These are phyloP conservation scores for Rissa tridactyla DNA, from an alignment of 2,113 vertebrate species.

Conservation along the genomic window DNA sequence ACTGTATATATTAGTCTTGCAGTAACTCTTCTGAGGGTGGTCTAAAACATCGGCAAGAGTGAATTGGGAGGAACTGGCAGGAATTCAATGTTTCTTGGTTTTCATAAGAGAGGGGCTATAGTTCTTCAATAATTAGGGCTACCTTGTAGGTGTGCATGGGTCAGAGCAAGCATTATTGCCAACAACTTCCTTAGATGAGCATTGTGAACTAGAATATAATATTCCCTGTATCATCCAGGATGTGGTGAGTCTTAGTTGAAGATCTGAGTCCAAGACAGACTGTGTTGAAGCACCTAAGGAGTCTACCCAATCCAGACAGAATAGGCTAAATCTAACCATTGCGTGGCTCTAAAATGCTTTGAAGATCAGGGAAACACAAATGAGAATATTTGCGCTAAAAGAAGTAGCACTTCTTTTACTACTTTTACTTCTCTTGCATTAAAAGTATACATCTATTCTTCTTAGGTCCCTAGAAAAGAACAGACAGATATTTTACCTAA, in stretches of 20 bases:
- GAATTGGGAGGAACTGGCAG: not conserved
- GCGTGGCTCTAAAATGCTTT: not conserved
- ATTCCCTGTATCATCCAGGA: not conserved
- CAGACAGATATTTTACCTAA: not conserved
- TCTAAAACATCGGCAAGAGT: not conserved
- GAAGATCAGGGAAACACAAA: not conserved
- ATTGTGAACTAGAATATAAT: not conserved
- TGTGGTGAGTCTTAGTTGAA: not conserved
- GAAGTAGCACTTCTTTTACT: not conserved
- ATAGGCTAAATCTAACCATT: not conserved
- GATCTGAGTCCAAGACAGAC: not conserved
- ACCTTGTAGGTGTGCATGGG: not conserved
- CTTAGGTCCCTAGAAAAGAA: not conserved
- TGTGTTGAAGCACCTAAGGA: not conserved
- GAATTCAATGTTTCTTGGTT: not conserved
- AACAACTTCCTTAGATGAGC: not conserved
- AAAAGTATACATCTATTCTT: not conserved
- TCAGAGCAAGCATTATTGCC: not conserved
- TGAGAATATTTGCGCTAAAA: not conserved
- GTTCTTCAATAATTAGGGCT: not conserved
- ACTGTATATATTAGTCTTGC: constrained; percentile 8
- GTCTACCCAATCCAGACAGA: not conserved
- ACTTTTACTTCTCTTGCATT: not conserved
- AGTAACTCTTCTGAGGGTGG: constrained; percentile 21
- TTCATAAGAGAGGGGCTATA: not conserved